phyloP scores from a whole-genome alignment of 2,888 invertebrate species.

The Serripes groenlandicus region DNA sequence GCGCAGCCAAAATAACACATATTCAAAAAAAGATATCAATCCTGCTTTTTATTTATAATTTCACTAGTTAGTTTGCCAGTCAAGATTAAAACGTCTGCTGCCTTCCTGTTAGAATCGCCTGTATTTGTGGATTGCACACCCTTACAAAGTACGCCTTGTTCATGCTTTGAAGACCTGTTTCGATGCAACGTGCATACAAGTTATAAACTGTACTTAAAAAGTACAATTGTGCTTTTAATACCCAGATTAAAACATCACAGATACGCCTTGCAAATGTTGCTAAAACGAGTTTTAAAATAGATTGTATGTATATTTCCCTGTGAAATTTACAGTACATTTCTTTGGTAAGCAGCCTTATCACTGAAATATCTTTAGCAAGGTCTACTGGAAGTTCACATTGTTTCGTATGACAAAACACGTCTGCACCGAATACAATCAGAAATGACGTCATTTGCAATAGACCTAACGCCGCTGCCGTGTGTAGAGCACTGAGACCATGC shows the following conservation, averaged over 20 bases:
- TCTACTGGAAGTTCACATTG: slow-evolving; percentile 80
- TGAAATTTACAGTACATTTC: slow-evolving; percentile 79
- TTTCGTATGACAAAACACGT: slow-evolving; percentile 77
- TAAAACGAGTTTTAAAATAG: slow-evolving; percentile 46
- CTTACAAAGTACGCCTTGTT: too few relatives aligned
- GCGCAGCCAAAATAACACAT: too few relatives aligned
- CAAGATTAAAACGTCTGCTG: too few relatives aligned
- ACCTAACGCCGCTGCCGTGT: slow-evolving; percentile 82
- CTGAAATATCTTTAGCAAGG: slow-evolving; percentile 78
- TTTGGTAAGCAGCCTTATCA: slow-evolving; percentile 73
- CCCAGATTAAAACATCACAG: not conserved
- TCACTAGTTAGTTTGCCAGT: too few relatives aligned
- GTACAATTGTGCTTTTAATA: too few relatives aligned
- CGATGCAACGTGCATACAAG: too few relatives aligned
- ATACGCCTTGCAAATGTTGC: not conserved
- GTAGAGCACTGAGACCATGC: slow-evolving; percentile 81
- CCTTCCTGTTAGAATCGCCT: too few relatives aligned
- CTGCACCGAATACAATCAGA: slow-evolving; percentile 79
- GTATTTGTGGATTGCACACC: too few relatives aligned
- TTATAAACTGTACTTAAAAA: too few relatives aligned
- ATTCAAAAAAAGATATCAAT: too few relatives aligned
- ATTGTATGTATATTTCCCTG: slow-evolving; percentile 65
- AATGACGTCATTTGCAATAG: slow-evolving; percentile 80
- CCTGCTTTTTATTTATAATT: too few relatives aligned
- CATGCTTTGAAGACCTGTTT: too few relatives aligned